A percentile compares a stretch with the other conserved stretches of the same genome.
Conservation (phyloP, 2,888 invertebrate species). For the Lamellibrachia columna region DNA sequence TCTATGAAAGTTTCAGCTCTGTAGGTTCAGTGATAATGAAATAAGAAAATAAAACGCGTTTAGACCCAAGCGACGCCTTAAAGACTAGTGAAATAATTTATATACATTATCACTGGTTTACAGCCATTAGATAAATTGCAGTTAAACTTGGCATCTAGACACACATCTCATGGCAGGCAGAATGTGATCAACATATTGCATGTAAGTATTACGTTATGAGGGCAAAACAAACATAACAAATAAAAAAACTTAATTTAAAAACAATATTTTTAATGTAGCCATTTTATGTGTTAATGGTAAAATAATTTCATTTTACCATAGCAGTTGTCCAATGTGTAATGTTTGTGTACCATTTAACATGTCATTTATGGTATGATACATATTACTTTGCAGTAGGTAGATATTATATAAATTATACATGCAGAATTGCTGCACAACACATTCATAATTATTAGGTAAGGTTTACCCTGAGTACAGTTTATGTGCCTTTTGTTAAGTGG, state of each 20-base stretch:
- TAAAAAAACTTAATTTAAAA: not conserved
- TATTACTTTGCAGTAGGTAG: not conserved
- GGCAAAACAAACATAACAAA: too few relatives aligned
- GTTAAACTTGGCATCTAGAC: too few relatives aligned
- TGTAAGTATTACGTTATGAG: not conserved
- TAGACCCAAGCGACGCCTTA: too few relatives aligned
- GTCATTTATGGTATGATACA: not conserved
- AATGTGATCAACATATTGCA: not conserved
- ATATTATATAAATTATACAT: not conserved
- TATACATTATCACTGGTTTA: too few relatives aligned
- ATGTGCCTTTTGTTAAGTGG: not conserved
- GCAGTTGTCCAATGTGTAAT: not conserved
- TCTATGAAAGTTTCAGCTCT: too few relatives aligned
- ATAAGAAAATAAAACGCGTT: too few relatives aligned
- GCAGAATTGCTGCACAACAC: not conserved
- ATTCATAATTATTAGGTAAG: not conserved
- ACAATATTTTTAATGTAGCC: not conserved
- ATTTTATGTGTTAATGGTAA: not conserved
- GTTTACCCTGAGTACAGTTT: not conserved
- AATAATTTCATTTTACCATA: not conserved
- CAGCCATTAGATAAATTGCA: too few relatives aligned
- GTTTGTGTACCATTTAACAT: not conserved
- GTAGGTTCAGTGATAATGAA: too few relatives aligned
- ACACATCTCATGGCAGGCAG: too few relatives aligned
- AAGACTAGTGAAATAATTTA: too few relatives aligned